Evolutionary conservation across 2,113 vertebrate genomes (phyloP), one percentile per base, ranked within the genome.

Genomic region (Dasyurus viverrinus): DNA sequence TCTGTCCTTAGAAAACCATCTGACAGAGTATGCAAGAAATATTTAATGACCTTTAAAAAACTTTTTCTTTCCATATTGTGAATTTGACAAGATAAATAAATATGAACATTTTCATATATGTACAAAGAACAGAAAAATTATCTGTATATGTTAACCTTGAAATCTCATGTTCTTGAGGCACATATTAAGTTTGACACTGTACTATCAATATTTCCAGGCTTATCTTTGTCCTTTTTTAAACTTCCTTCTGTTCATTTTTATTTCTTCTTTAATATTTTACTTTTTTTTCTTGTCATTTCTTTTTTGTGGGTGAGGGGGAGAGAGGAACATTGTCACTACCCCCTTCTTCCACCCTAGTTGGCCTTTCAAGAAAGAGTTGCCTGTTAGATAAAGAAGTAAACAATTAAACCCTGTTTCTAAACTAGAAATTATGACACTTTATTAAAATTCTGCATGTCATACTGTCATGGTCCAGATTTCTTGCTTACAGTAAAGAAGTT

Each of bases 391-490:
- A 76, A n/a, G 26, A 93, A 94, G n/a, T 42, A 48, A 92, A 36
- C 26, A 23, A 53, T 50, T 30, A 92, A 48, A 8, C 47, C 53
- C 55, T 91, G 3, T 76, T 92, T 54, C 54, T 90, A 91, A 93
- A 60, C 60, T 57, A 52, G 25, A 92, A 47, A 92, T 54, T 7
- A 60, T 94, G 47, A 92, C 57, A 94, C 89, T 30, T 10, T 89
- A 10, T 47, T 84, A 16, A 92, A 23, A 92, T 4, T 26, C 54
- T 52, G 53, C 92, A 90, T 91, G 47, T 36, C 53, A 92, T 90
- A 12, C 57, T 91, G 53, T 60, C 9, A 89, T 36, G 57, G 55
- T 48, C 30, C 60, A 46, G 60, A 16, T 46, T 90, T 57, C 53
- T 92, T 48, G 26, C 54, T 90, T 89, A 46, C 36, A 93, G 91